Base-by-base conservation (phyloP, 2,888 invertebrate genomes). In the Hymenopus coronatus region DNA sequence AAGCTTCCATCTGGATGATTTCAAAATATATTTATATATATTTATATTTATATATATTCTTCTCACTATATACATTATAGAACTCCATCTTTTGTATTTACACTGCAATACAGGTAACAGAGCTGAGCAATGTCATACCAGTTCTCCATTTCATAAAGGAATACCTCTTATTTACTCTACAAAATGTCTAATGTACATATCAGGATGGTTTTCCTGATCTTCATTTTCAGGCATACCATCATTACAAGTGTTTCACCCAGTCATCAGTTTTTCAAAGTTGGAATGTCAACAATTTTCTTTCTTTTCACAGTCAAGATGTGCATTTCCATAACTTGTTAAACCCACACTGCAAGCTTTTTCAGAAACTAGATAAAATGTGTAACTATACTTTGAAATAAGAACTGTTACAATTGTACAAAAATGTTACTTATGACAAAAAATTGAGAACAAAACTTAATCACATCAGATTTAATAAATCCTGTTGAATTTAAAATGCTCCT, bases 11-110 rank as follows among this genome's bases (percentile, higher is more conserved):
- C 89, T 84, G 84, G 30, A 81, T 70, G 87, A 84, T 90, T 90
- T 90, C 89, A 90, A 90, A 90, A 90, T 90, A 90, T 90, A 90
- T 90, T 86, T 88, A 89, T 89, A 88, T 89, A 88, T 40, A 87
- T 84, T 82, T 84, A 86, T 88, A 87, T 88, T 40, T n/a, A 40
- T 30, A 81, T 87, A 70, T 89, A 70, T 88, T 33, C 84, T 89
- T 82, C 12, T 81, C 87, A 87, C 40, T 88, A 89, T 89, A 88
- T 90, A 89, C 89, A 90, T 87, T 86, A 86, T 82, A 88, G 85
- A 88, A 81, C 40, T 54, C 88, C 85, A 28, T 88, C 54, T 87
- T 85, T 85, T 81, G 83, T 89, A 89, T 89, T 89, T 89, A 89
- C 89, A 89, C 87, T 70, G 82, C 84, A 84, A 46, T 90, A 54